Evolutionary conservation across 2,113 vertebrate genomes (phyloP).

Genomic region (Nibea albiflora): DNA sequence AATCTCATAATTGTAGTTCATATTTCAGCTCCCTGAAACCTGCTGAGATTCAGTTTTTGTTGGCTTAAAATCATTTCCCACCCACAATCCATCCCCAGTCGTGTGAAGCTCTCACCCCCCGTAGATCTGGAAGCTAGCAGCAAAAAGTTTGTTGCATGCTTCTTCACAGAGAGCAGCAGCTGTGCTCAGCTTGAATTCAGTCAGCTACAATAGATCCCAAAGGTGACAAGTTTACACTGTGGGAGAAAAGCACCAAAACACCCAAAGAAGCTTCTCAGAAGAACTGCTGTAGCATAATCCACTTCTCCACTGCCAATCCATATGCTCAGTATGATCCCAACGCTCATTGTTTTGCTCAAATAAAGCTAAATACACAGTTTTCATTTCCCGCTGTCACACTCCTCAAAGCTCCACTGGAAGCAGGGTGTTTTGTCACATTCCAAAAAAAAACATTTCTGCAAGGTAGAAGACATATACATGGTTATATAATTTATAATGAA

Average conservation of each 20-base stretch:
- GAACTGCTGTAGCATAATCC: neutral
- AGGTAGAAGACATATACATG: no score
- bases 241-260: neutral
- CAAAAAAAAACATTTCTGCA: neutral
- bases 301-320: neutral
- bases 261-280: constrained; percentile 14
- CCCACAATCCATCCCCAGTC: constrained; percentile 2
- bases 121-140: constrained; percentile 11
- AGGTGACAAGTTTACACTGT: constrained; percentile 7
- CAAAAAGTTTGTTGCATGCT: neutral
- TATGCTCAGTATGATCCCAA: neutral
- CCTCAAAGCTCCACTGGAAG: neutral
- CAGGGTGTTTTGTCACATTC: neutral
- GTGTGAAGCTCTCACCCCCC: neutral
- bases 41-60: neutral
- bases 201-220: constrained; percentile 17
- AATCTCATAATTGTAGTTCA: neutral
- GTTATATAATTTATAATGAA: neutral
- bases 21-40: neutral
- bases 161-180: constrained; percentile 25
- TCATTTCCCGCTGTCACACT: neutral
- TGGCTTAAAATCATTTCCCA: neutral
- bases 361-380: neutral
- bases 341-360: constrained; percentile 5
- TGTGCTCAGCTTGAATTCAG: constrained; percentile 28